Evolutionary conservation across 2,888 invertebrate species (phyloP), one percentile per base, ranked within the genome.

Genomic region (Xanthorhoe designata): DNA sequence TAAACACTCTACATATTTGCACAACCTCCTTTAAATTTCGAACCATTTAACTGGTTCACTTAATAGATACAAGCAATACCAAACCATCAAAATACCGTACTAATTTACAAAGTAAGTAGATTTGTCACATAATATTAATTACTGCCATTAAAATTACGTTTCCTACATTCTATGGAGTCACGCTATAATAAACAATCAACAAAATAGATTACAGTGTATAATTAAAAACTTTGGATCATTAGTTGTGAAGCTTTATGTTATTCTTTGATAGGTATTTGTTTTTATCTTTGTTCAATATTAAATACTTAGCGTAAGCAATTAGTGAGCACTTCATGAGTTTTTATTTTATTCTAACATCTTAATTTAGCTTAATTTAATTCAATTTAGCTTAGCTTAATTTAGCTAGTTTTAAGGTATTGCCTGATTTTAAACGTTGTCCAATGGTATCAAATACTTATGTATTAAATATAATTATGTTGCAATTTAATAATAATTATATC

Each of bases 111-210:
- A 54, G 53, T 47, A 54, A 74, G 75, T 73, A 75, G 72, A 78
- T 82, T 82, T 81, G 78, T 81, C 70, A 77, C 69, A 71, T 68
- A 68, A 79, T 72, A 77, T 81, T 79, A 81, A 73, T 76, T 73
- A 76, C 67, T 74, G 74, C 75, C 62, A 77, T 80, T 76, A 80
- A 70, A 66, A 63, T 64, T 52, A 53, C 59, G 58, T 64, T 62
- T 42, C 15, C 18, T 17, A 38, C 51, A 47, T 49, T 38, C 52
- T 80, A 78, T 75, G 77, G 77, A 71, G 80, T 58, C 68, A 68
- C 70, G 68, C 66, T 24, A 66, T 42, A 35, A 62, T n/a, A 53
- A 60, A 53, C 42, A 42, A 52, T 24, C 19, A 3, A 54, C 2
- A 10, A 38, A 60, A 56, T 59, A 62, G 55, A 60, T 64, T 61